phyloP scores from a whole-genome alignment of 2,888 invertebrate species.

The Omphaloscelis lunosa region DNA sequence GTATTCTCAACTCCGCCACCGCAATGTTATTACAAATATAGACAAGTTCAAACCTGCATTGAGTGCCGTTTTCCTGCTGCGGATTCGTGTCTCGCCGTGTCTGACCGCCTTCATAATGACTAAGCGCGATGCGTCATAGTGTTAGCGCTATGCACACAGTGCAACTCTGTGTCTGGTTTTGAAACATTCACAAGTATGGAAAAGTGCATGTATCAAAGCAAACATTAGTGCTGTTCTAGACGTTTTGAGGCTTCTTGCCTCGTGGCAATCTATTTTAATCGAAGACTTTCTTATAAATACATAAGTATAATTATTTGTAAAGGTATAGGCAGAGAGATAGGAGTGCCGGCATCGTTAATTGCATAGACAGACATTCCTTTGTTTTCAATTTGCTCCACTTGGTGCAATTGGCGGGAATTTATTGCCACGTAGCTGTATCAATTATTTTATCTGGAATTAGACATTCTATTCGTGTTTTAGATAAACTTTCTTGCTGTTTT shows the following conservation, averaged over 20 bases:
- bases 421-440: background rate
- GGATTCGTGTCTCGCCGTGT: conserved; percentile 36
- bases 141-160: conserved; percentile 48
- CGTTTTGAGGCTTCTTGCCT: conserved; percentile 37
- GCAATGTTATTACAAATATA: conserved; percentile 51
- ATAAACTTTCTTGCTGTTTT: conserved; percentile 6
- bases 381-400: conserved; percentile 50
- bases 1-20: conserved; percentile 27
- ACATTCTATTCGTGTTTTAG: background rate
- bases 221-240: conserved; percentile 60
- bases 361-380: conserved; percentile 39
- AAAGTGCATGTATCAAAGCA: conserved; percentile 49
- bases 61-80: conserved; percentile 59
- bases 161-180: conserved; percentile 47
- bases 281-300: background rate
- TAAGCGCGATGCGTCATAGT: conserved; percentile 45
- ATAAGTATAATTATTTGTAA: conserved; percentile 1
- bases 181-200: conserved; percentile 33
- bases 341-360: conserved; percentile 20
- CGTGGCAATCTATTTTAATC: conserved; percentile 32
- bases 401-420: conserved; percentile 45
- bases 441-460: background rate
- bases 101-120: conserved; percentile 29
- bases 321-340: conserved; percentile 11
- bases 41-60: conserved; percentile 71